Evolutionary conservation across 2,113 vertebrate species (phyloP).

Genomic region (Alethe diademata): DNA sequence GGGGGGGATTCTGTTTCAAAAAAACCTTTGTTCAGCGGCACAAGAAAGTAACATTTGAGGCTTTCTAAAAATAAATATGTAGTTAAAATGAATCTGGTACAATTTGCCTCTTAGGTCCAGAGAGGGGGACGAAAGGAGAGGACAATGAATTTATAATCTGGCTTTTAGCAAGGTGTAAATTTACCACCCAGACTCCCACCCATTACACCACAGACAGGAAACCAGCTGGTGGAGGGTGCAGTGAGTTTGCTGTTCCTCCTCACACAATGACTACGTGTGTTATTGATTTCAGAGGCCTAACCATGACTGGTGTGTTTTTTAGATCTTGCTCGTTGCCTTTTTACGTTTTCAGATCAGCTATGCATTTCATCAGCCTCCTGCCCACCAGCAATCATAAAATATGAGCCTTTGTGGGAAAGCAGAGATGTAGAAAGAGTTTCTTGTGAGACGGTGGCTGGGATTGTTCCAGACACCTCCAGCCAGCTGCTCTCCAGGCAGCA

Average conservation of each 20-base stretch:
- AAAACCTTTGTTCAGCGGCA: background rate
- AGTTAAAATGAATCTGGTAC: background rate
- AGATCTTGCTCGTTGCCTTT: constrained; percentile 29
- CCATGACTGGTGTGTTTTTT: constrained; percentile 34
- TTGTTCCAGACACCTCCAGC: constrained; percentile 63
- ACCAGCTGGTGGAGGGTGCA: constrained; percentile 22
- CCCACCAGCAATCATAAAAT: constrained; percentile 57
- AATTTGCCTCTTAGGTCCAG: background rate
- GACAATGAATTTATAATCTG: constrained; percentile 45
- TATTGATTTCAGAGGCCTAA: constrained; percentile 44
- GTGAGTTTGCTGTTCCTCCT: constrained; percentile 42
- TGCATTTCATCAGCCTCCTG: constrained; percentile 53
- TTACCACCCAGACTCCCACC: constrained; percentile 29
- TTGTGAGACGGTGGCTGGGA: constrained; percentile 43
- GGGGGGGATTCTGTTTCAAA: background rate
- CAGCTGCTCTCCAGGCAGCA: constrained; percentile 63
- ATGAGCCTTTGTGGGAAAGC: constrained; percentile 58
- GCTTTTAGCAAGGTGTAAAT: constrained; percentile 9
- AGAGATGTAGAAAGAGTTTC: constrained; percentile 44
- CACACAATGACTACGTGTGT: constrained; percentile 29
- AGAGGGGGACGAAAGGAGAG: background rate
- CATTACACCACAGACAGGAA: constrained; percentile 59
- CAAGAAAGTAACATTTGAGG: background rate
- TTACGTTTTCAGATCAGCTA: constrained; percentile 40
- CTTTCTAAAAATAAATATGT: background rate